Percentiles rank a stretch among this genome's conserved stretches.
Conservation (phyloP, 2,888 invertebrate genomes). For the Trachelus troglodyta region DNA sequence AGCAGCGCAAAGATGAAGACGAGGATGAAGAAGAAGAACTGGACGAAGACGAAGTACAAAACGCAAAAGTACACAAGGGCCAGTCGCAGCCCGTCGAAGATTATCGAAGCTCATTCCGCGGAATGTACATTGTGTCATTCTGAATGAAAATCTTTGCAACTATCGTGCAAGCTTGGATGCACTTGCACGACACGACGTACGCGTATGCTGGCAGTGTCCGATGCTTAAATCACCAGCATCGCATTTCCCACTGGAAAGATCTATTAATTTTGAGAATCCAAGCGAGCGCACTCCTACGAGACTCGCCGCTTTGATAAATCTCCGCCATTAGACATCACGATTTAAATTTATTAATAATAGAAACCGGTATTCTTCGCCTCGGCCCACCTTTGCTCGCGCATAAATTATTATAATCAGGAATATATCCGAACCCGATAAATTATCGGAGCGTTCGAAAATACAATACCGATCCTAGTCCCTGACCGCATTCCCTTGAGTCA, state of each 20-base stretch:
- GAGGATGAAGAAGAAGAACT: not conserved
- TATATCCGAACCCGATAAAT: constrained; percentile 55
- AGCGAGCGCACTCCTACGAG: constrained; percentile 28
- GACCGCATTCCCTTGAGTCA: not conserved
- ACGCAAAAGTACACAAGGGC: not conserved
- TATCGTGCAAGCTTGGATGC: not conserved
- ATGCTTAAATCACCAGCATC: constrained; percentile 22
- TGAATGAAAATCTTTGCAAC: not conserved
- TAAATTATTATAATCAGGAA: constrained; percentile 59
- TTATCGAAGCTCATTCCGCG: not conserved
- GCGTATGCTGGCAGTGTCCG: constrained; percentile 5
- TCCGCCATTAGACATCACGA: constrained; percentile 41
- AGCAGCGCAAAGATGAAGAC: not conserved
- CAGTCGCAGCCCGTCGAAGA: not conserved
- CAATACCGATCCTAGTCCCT: constrained; percentile 6
- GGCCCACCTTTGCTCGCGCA: constrained; percentile 36
- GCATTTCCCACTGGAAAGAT: constrained; percentile 24
- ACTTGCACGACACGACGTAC: not conserved
- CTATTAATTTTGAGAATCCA: constrained; percentile 23
- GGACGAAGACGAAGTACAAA: not conserved
- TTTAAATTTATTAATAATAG: constrained; percentile 62
- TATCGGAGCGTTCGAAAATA: constrained; percentile 34
- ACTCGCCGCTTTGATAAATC: constrained; percentile 45
- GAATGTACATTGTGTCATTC: not conserved
- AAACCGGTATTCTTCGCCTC: constrained; percentile 49